Percentiles rank a stretch among this genome's conserved stretches.
phyloP scores from a whole-genome alignment of 2,113 vertebrate species.

The Nerophis ophidion region DNA sequence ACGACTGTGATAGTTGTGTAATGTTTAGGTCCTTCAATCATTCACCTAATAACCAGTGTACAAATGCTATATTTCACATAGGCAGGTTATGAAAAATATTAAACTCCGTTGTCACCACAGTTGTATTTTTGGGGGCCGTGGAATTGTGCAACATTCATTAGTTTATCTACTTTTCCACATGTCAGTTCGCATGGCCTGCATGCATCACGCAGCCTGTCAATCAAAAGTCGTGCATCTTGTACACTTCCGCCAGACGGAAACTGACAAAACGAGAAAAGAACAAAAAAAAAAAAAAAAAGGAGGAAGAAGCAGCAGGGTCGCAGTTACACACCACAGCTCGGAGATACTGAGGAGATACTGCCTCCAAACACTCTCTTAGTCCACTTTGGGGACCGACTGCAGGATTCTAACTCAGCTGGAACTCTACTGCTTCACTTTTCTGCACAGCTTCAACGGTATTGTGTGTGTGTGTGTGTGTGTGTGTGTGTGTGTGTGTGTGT shows the following conservation, averaged over 20 bases:
- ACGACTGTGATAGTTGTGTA: too few relatives aligned
- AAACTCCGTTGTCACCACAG: too few relatives aligned
- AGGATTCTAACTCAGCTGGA: slow-evolving; percentile 14
- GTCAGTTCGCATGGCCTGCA: slow-evolving; percentile 10
- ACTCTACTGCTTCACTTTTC: slow-evolving; percentile 6
- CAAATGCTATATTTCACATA: too few relatives aligned
- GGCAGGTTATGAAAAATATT: too few relatives aligned
- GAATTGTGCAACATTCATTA: neutral
- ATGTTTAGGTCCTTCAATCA: too few relatives aligned
- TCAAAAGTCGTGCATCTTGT: slow-evolving; percentile 25
- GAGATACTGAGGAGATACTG: slow-evolving; percentile 12
- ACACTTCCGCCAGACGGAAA: slow-evolving; percentile 66
- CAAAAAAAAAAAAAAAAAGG: slow-evolving; percentile 34
- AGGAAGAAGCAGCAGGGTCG: slow-evolving; percentile 38
- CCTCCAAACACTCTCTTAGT: slow-evolving; percentile 12
- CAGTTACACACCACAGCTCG: slow-evolving; percentile 36
- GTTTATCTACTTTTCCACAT: neutral
- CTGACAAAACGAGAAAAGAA: slow-evolving; percentile 69
- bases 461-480: slow-evolving; percentile 12
- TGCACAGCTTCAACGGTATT: slow-evolving; percentile 42
- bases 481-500: neutral
- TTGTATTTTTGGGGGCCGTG: neutral
- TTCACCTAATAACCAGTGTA: too few relatives aligned
- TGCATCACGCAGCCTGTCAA: slow-evolving; percentile 31
- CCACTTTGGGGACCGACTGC: slow-evolving; percentile 27